phyloP scores from a whole-genome alignment of 53 echinoderm and acorn worm genomes.

The Crossaster papposus region DNA sequence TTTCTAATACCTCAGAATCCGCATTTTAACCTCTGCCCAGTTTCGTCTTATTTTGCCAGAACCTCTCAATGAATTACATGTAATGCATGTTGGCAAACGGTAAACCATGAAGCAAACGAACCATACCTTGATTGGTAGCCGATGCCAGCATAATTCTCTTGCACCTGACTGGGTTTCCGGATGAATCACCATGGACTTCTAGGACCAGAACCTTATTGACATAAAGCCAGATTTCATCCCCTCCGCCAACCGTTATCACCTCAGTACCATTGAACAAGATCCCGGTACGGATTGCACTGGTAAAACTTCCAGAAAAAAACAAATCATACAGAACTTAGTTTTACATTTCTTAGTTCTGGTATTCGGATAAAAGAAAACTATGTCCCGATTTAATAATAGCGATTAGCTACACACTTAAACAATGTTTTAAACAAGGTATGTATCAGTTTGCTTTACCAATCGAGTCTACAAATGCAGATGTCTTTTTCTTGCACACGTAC shows the following conservation, averaged over 20 bases:
- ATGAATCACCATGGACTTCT: slow-evolving; percentile 73
- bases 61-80: too few relatives aligned
- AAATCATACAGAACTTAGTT: not conserved
- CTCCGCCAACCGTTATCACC: slow-evolving; percentile 85
- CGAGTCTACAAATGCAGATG: too few relatives aligned
- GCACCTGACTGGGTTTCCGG: slow-evolving; percentile 68
- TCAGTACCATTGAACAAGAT: slow-evolving; percentile 82
- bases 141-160: slow-evolving; percentile 76
- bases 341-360: not conserved
- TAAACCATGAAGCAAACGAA: not conserved
- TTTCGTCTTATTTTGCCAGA: too few relatives aligned
- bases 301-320: slow-evolving; percentile 68
- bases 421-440: too few relatives aligned
- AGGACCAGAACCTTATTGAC: slow-evolving; percentile 85
- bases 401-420: too few relatives aligned
- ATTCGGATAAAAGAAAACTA: not conserved
- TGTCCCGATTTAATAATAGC: too few relatives aligned
- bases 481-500: too few relatives aligned
- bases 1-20: too few relatives aligned
- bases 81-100: too few relatives aligned
- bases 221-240: slow-evolving; percentile 93
- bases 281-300: slow-evolving; percentile 82
- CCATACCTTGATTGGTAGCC: slow-evolving; percentile 65
- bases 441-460: too few relatives aligned
- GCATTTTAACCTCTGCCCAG: too few relatives aligned